Base-by-base conservation (phyloP, 1,140 invertebrate genomes). In the Helicoverpa zea region DNA sequence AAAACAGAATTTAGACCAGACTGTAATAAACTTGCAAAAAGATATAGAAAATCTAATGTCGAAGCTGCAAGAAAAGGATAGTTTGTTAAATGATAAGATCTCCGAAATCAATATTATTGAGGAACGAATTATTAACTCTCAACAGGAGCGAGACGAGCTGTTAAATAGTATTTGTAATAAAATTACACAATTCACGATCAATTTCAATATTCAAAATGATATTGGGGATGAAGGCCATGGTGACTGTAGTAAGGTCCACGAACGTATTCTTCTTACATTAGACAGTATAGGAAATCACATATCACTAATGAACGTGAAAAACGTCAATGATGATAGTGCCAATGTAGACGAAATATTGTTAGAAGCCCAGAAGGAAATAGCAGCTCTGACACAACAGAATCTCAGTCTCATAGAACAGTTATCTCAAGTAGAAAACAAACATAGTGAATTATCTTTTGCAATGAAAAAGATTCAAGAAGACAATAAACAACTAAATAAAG, bases 311-410 rank as follows among this genome's bases (percentile, higher is more conserved):
- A 84, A 64, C 51, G 30, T 43, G 16, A 72, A 86, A 79, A 83
- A 82, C 51, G 72, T 63, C 43, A 63, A 75, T 70, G 63, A 66
- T 49, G 51, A 52, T 76, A 18, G 79, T 83, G 78, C 82, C n/a
- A 80, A 82, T 54, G 23, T 70, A 16, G 51, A 76, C 73, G 63
- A 91, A 66, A 56, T 81, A 35, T 78, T 91, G 16, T 16, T 61
- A 10, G 73, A 87, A 52, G 83, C 84, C 16, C 88, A 84, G 77
- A 81, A 76, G 66, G 83, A 91, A 87, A 86, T 90, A 43, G 23
- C 66, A 56, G 30, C 82, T 14, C 66, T 94, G 18, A 88, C 81
- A 18, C 77, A 88, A 85, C 74, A 90, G 81, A 92, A 92, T 68
- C 29, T 82, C 10, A 82, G 84, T 61, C 80, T 90, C 66, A 86